Base-by-base conservation (phyloP, 2,113 vertebrate species). In the Apus apus region DNA sequence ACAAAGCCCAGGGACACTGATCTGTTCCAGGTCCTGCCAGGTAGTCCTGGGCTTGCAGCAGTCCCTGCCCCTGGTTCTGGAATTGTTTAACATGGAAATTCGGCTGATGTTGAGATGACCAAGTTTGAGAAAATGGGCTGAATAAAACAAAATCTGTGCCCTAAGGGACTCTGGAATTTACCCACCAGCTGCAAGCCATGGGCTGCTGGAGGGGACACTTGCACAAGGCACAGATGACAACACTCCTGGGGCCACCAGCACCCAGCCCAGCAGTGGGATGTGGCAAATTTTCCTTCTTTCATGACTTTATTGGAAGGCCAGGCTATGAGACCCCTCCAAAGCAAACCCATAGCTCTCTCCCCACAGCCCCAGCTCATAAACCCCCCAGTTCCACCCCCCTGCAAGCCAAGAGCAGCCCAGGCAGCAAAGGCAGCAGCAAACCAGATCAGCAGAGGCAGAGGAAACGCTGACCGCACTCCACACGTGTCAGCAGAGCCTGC, bases 31-130 rank as follows among this genome's bases (percentile, higher is more conserved):
- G 30, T 58, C 58, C 72, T 32, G 26, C n/a, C 0, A 1, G 40
- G 21, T 21, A 75, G 11, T 51, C 53, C 48, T 0, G 7, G 46
- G 67, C 48, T 75, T 51, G 57, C 87, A 56, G 54, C 70, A 77
- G 54, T n/a, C 34, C 27, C 38, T 30, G 32, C 20, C 64, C 64
- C 1, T 14, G 10, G 16, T 75, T 71, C 61, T 72, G 65, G 57
- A 78, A 89, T 78, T 74, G 65, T 81, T 94, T 92, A 91, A 92
- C 91, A 81, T 87, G 84, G 87, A 92, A 96, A 92, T 94, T 85
- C 65, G 82, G 72, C 23, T 45, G 38, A 10, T 60, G 70, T 67
- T 61, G 81, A 48, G 38, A 72, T n/a, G 57, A 72, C 18, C 82
- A 53, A 71, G 40, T 6, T 64, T 48, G 21, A 93, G 50, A 60